Evolutionary conservation across 1,140 invertebrate species (phyloP), one percentile per base, ranked within the genome.

Genomic region (Ephestia elutella): DNA sequence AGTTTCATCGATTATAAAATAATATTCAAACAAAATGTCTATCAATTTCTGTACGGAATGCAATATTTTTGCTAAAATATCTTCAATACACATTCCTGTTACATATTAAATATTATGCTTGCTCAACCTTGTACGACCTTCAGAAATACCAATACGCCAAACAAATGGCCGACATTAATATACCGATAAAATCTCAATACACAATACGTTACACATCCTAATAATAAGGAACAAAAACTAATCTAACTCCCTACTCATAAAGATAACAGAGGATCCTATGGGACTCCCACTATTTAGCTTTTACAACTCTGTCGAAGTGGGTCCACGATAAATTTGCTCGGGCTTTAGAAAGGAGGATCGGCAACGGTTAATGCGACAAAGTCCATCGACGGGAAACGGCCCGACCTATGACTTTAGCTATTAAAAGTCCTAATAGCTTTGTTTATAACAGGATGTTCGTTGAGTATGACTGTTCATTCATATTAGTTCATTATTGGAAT

Each of bases 181-280:
- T 7, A n/a, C 19, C 11, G 50, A 53, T 53, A 53, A 7, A 21
- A 53, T 53, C 50, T 25, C 50, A 25, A 44, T 44, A 44, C 30
- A 15, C 54, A 54, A 65, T 62, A 49, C 32, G 21, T 28, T 59
- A 63, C 56, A 76, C 73, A 82, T 74, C 67, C 75, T 71, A 75
- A 79, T 80, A 80, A 79, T 78, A 80, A 74, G 56, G 62, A 73
- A 77, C 72, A 81, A 80, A 80, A 85, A 81, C 71, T 79, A 82
- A 85, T 82, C 80, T 78, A 81, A 82, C 75, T 84, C 70, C 63
- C 71, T 76, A 74, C 65, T 79, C 74, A 69, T 80, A 79, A 79
- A 84, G 78, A 82, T 82, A 84, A 75, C 72, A 70, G 64, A 65
- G 70, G 69, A 57, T 71, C 81, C 75, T 74, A 55, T 38, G 71